Percentiles rank a stretch among this genome's conserved stretches.
These are phyloP conservation scores for Athene cunicularia DNA, from an alignment of 2,113 vertebrate genomes.

Conservation along the genomic window DNA sequence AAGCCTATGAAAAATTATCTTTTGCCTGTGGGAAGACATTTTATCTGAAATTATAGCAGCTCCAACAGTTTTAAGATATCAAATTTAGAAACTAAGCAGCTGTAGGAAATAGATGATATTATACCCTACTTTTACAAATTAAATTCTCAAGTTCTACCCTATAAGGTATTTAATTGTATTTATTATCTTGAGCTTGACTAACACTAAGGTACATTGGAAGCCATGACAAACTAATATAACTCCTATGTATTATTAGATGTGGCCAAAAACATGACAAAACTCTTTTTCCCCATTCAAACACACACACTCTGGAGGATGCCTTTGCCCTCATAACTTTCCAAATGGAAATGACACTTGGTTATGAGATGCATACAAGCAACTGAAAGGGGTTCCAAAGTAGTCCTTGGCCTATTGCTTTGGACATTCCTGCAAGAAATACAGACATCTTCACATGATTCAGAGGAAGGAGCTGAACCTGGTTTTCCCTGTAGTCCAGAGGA, in stretches of 20 bases:
- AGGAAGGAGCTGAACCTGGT: not conserved
- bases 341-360: not conserved
- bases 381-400: not conserved
- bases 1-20: constrained; percentile 81
- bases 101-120: constrained; percentile 38
- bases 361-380: not conserved
- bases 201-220: not conserved
- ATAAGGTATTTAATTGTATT: constrained; percentile 57
- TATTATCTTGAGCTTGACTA: constrained; percentile 57
- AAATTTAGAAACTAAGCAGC: constrained; percentile 67
- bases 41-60: constrained; percentile 79
- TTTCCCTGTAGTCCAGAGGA: not conserved
- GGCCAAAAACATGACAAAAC: not conserved
- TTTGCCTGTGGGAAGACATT: constrained; percentile 77
- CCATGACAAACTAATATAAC: not conserved
- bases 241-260: not conserved
- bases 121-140: constrained; percentile 53
- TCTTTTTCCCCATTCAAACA: not conserved
- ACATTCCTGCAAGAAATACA: not conserved
- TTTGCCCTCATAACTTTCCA: not conserved
- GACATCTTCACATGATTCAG: not conserved
- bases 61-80: constrained; percentile 66
- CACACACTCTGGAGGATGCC: not conserved
- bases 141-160: constrained; percentile 56
- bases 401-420: not conserved